Conservation (phyloP, 2,113 vertebrate species). For the Ammodytes marinus region DNA sequence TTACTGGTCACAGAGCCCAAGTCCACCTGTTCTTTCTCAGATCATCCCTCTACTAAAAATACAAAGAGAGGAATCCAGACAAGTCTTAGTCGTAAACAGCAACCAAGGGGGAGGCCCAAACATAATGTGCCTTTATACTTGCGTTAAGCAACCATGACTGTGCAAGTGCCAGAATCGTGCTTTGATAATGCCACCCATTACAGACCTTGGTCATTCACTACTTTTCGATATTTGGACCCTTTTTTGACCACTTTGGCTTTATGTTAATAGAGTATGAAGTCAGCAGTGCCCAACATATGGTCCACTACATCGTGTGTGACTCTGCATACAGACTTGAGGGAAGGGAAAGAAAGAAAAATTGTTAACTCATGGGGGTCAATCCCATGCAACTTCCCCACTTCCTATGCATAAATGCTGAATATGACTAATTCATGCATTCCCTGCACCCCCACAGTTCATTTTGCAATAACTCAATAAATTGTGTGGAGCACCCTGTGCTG, state of each 20-base stretch:
- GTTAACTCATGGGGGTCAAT: constrained; percentile 5
- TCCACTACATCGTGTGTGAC: neutral
- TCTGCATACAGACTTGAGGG: neutral
- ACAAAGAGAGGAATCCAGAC: constrained; percentile 69
- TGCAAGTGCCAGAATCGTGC: constrained; percentile 35
- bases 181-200: constrained; percentile 12
- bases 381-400: constrained; percentile 37
- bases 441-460: constrained; percentile 63
- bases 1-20: constrained; percentile 37
- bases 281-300: neutral
- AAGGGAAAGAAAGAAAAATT: constrained; percentile 1
- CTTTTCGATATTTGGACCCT: neutral
- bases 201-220: neutral
- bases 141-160: constrained; percentile 48
- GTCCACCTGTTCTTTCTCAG: constrained; percentile 75
- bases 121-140: constrained; percentile 31
- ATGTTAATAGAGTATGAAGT: neutral
- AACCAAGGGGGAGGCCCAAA: constrained; percentile 22
- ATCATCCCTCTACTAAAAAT: constrained; percentile 75
- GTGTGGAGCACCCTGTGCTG: constrained; percentile 53
- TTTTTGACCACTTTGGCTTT: neutral
- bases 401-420: constrained; percentile 59
- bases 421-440: constrained; percentile 70
- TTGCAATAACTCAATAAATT: constrained; percentile 76
- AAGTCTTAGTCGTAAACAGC: constrained; percentile 69